phyloP scores from a whole-genome alignment of 2,797 vertebrate species.

The Pelodytes ibericus region DNA sequence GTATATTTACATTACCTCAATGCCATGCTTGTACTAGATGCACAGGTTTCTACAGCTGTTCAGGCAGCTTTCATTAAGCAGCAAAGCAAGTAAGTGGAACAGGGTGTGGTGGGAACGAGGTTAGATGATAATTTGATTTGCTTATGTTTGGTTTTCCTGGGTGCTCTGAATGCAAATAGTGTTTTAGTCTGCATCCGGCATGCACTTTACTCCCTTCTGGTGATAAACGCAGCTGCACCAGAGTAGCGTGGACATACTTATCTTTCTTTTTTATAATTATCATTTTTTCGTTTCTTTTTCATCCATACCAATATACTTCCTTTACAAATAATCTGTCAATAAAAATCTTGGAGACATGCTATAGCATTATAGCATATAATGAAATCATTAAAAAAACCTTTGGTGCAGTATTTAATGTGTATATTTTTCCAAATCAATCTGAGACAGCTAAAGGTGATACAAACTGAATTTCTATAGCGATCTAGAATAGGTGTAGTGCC shows the following conservation, averaged over 20 bases:
- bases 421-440: too few species aligned
- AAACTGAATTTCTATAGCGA: too few species aligned
- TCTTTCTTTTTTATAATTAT: not conserved
- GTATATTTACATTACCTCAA: too few species aligned
- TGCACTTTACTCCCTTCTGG: not conserved
- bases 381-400: too few species aligned
- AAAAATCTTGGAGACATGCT: too few species aligned
- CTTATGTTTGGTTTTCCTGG: slow-evolving; percentile 21
- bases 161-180: not conserved
- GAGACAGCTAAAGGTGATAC: too few species aligned
- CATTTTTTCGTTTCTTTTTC: not conserved
- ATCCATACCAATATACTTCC: too few species aligned
- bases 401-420: too few species aligned
- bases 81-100: not conserved
- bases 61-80: not conserved
- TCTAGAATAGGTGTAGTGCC: too few species aligned
- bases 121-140: not conserved
- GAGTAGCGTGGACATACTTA: not conserved
- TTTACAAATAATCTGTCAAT: too few species aligned
- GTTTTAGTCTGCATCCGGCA: not conserved
- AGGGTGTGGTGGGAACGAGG: slow-evolving; percentile 11
- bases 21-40: not conserved
- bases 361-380: too few species aligned
- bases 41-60: not conserved
- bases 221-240: not conserved